Conservation (phyloP, 2,113 vertebrate species). For the Urocolius indicus region DNA sequence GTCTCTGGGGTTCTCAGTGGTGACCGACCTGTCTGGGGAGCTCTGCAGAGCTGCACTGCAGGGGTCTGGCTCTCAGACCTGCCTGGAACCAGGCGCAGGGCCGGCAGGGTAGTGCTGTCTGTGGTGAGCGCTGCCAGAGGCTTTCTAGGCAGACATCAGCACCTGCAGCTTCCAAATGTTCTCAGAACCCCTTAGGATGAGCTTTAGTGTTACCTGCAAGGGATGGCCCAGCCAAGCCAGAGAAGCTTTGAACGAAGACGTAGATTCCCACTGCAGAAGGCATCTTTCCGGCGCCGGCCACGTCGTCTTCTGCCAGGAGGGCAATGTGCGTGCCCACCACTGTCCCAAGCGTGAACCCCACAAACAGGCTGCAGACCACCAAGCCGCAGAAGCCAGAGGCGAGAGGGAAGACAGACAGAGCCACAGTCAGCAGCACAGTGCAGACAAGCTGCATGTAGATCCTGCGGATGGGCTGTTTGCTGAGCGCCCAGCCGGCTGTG, state of each 20-base stretch:
- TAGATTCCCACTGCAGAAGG: slow-evolving; percentile 93
- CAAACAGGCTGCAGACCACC: slow-evolving; percentile 86
- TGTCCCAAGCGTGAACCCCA: slow-evolving; percentile 90
- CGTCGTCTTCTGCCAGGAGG: slow-evolving; percentile 92
- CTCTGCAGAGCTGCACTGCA: too few relatives aligned
- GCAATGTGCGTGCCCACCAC: slow-evolving; percentile 91
- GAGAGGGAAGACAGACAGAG: slow-evolving; percentile 89
- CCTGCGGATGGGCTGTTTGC: slow-evolving; percentile 82
- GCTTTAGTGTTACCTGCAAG: slow-evolving; percentile 86
- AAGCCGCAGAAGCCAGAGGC: slow-evolving; percentile 88
- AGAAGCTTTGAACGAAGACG: slow-evolving; percentile 94
- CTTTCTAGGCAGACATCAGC: background rate
- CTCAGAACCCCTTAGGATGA: background rate
- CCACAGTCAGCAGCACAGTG: slow-evolving; percentile 77
- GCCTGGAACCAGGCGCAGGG: too few relatives aligned
- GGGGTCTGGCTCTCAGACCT: too few relatives aligned
- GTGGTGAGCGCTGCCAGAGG: background rate
- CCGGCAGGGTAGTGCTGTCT: too few relatives aligned
- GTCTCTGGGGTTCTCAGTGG: too few relatives aligned
- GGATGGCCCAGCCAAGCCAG: slow-evolving; percentile 93
- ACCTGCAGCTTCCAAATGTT: background rate
- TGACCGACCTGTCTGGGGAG: too few relatives aligned
- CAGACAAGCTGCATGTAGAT: slow-evolving; percentile 90
- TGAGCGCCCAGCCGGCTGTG: slow-evolving; percentile 85
- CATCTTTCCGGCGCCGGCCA: slow-evolving; percentile 93